A percentile compares a stretch with the other conserved stretches of the same genome.
Conservation (phyloP, 2,797 vertebrate genomes). For the Bovichtus variegatus region DNA sequence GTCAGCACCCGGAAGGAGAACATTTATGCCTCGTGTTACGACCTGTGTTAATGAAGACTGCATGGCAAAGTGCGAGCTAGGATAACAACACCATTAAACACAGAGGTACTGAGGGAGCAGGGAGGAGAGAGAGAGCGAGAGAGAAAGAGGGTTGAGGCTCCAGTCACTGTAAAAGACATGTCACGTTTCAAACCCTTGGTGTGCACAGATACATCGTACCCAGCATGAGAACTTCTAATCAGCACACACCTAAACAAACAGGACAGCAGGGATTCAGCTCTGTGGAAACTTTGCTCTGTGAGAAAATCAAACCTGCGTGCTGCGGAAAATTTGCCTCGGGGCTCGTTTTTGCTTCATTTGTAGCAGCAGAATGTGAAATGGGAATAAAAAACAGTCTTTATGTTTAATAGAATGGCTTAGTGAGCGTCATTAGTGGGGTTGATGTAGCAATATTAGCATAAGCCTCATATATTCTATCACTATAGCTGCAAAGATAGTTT, state of each 20-base stretch:
- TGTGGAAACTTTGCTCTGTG: slow-evolving; percentile 84
- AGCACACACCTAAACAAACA: slow-evolving; percentile 89
- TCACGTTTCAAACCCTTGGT: slow-evolving; percentile 79
- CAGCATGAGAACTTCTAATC: slow-evolving; percentile 89
- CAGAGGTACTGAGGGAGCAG: slow-evolving; percentile 50
- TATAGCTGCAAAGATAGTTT: slow-evolving; percentile 32
- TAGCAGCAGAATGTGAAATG: slow-evolving; percentile 68
- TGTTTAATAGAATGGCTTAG: slow-evolving; percentile 67
- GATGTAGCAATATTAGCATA: slow-evolving; percentile 72
- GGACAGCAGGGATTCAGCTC: slow-evolving; percentile 80
- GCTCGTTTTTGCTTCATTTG: slow-evolving; percentile 72
- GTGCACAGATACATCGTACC: slow-evolving; percentile 76
- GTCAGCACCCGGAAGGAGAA: slow-evolving; percentile 78
- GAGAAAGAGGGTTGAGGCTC: slow-evolving; percentile 55
- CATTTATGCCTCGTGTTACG: slow-evolving; percentile 75
- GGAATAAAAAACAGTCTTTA: slow-evolving; percentile 65
- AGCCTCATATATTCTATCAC: slow-evolving; percentile 44
- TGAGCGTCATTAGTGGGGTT: slow-evolving; percentile 59
- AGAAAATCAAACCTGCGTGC: slow-evolving; percentile 87
- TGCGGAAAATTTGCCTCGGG: slow-evolving; percentile 72
- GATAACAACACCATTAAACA: slow-evolving; percentile 78
- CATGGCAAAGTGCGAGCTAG: slow-evolving; percentile 64
- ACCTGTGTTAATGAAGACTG: slow-evolving; percentile 81
- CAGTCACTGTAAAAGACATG: slow-evolving; percentile 81
- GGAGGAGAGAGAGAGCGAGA: slow-evolving; percentile 35